A percentile compares a stretch with the other conserved stretches of the same genome.
Conservation (phyloP, 2,113 vertebrate species). For the Corydoras sp. region DNA sequence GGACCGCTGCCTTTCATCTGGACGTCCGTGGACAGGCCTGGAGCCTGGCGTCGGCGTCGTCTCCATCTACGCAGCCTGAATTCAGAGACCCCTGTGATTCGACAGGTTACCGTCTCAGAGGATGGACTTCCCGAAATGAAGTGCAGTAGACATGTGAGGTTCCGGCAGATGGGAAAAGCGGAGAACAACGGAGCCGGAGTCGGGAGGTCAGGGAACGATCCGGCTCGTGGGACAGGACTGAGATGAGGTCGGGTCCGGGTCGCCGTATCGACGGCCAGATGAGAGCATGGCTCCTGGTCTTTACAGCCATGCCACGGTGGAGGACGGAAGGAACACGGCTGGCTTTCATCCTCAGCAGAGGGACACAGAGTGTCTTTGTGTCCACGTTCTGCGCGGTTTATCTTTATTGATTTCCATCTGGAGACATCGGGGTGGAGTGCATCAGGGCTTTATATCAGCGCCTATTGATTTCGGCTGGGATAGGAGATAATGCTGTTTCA, state of each 20-base stretch:
- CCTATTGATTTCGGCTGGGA: constrained; percentile 1
- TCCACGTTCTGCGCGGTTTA: constrained; percentile 31
- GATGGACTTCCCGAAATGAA: background rate
- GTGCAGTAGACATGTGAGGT: background rate
- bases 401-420: constrained; percentile 35
- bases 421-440: constrained; percentile 22
- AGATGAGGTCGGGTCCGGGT: constrained; percentile 15
- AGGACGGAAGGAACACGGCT: constrained; percentile 9
- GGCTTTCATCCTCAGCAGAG: constrained; percentile 24
- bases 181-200: background rate
- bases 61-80: background rate
- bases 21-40: background rate
- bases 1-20: constrained; percentile 15
- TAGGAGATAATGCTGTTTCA: too few relatives aligned
- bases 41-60: too few relatives aligned
- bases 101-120: constrained; percentile 1
- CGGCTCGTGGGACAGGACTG: background rate
- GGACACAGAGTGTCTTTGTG: constrained; percentile 8
- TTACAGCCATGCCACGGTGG: constrained; percentile 25
- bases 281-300: constrained; percentile 17
- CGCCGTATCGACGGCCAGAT: constrained; percentile 22
- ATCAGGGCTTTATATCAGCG: constrained; percentile 7
- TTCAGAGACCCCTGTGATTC: background rate
- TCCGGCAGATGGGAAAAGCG: too few relatives aligned
- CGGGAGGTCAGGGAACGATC: constrained; percentile 12